Percentiles rank a stretch among this genome's conserved stretches.
Evolutionary conservation across 2,113 vertebrate genomes (phyloP).

Genomic region (Malurus elegans): DNA sequence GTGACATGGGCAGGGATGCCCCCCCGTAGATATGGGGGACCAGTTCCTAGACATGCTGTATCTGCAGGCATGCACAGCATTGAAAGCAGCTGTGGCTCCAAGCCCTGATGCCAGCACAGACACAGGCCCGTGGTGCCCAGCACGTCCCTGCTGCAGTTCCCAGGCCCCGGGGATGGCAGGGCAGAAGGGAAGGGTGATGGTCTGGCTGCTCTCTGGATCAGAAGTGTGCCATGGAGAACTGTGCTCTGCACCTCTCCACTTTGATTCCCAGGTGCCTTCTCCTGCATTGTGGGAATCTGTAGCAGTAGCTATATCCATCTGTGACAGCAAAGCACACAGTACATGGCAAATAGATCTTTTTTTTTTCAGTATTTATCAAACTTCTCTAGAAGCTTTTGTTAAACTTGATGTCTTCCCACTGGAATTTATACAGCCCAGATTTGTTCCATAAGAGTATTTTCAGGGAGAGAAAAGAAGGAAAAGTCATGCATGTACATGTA

Average conservation of each 20-base stretch:
- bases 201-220: background rate
- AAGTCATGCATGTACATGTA: background rate
- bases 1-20: background rate
- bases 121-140: background rate
- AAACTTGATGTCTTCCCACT: background rate
- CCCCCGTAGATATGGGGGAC: too few species aligned
- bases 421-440: background rate
- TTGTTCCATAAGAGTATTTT: background rate
- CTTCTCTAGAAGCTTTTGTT: background rate
- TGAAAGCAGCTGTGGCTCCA: background rate
- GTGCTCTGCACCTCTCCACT: background rate
- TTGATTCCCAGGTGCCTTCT: background rate
- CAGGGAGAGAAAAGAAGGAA: background rate
- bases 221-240: background rate
- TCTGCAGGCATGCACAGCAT: background rate
- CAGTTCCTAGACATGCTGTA: background rate
- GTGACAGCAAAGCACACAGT: background rate
- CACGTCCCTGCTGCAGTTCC: accelerated
- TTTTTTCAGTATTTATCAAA: background rate
- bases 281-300: background rate
- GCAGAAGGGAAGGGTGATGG: background rate
- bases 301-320: background rate
- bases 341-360: background rate
- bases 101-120: background rate
- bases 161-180: background rate